Evolutionary conservation across 1,140 invertebrate genomes (phyloP), one percentile per base, ranked within the genome.

Genomic region (Mamestra configurata): DNA sequence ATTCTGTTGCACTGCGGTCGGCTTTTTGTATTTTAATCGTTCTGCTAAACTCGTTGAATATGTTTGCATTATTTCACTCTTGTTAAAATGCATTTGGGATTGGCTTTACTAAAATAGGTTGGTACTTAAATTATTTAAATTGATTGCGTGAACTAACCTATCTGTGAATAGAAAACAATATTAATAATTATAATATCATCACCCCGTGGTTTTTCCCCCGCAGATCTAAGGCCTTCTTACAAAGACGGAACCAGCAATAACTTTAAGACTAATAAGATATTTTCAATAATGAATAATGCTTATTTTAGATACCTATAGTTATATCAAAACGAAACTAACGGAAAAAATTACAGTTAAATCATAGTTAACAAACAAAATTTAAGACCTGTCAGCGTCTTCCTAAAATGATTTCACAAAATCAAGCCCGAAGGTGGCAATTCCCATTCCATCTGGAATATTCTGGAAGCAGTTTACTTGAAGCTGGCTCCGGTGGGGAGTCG

Each of bases 1-100:
- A 71, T 71, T 71, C 43, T 35, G 43, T 71, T 51, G 68, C 68
- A 71, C 1, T 71, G 68, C 68, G 46, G 22, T 24, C 11, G 40
- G 64, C 64, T 68, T 70, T 70, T 70, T 70, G 66, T 70, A 70
- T 70, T 70, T 66, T 53, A 53, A 53, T 55, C 15, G 70, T 72
- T 53, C n/a, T 72, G 70, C 70, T 72, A 51, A 72, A 72, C 18
- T 53, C 27, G 49, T 55, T 37, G 46, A 55, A 55, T 72, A 37
- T 55, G 51, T 72, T 35, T 55, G 40, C 27, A 55, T 46, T 37
- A 72, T 51, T 72, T 66, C n/a, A 40, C n/a, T 66, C 31, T 64
- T 8, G 59, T 37, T 64, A 40, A 18, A 64, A 22, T 40, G 35
- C 18, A 20, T 66, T 66, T 18, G 4, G n/a, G 11, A 66, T 20